These are phyloP conservation scores for Dolichallabes microphthalmus DNA, from an alignment of 2,113 vertebrate species.

Conservation along the genomic window DNA sequence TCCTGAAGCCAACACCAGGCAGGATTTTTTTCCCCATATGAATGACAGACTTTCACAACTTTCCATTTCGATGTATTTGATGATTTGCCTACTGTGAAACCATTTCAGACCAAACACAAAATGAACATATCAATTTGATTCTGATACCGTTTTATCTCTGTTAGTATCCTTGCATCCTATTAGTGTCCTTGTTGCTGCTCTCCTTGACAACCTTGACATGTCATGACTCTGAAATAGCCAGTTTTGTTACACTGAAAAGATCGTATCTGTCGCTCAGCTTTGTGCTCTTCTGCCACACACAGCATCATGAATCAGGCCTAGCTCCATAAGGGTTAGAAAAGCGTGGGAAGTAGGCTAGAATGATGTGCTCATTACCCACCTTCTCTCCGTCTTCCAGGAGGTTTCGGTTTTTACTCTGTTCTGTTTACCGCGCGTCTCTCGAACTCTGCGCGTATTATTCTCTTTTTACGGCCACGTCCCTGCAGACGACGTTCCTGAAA, in stretches of 20 bases:
- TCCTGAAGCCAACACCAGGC: too few relatives aligned
- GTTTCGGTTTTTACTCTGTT: not conserved
- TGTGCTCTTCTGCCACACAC: conserved; percentile 5
- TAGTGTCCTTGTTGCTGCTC: not conserved
- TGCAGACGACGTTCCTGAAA: conserved; percentile 64
- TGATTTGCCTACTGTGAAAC: not conserved
- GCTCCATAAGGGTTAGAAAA: not conserved
- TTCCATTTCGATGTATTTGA: not conserved
- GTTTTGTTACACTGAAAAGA: conserved; percentile 24
- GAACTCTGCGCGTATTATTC: conserved; percentile 47
- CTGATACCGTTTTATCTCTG: not conserved
- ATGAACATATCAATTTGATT: not conserved
- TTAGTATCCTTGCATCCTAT: too few relatives aligned
- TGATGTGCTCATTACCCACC: conserved; percentile 26
- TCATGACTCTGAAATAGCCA: conserved; percentile 21
- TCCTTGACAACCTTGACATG: conserved; percentile 35
- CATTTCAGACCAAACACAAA: not conserved
- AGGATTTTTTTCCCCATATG: too few relatives aligned
- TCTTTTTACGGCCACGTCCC: conserved; percentile 50
- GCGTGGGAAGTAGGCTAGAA: conserved; percentile 20
- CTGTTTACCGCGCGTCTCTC: conserved; percentile 45
- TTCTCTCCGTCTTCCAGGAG: conserved; percentile 11
- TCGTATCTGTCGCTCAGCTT: conserved; percentile 22
- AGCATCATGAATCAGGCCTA: conserved; percentile 24
- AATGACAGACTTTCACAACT: not conserved